Conservation (phyloP, 2,113 vertebrate genomes). For the Hystrix cristata region DNA sequence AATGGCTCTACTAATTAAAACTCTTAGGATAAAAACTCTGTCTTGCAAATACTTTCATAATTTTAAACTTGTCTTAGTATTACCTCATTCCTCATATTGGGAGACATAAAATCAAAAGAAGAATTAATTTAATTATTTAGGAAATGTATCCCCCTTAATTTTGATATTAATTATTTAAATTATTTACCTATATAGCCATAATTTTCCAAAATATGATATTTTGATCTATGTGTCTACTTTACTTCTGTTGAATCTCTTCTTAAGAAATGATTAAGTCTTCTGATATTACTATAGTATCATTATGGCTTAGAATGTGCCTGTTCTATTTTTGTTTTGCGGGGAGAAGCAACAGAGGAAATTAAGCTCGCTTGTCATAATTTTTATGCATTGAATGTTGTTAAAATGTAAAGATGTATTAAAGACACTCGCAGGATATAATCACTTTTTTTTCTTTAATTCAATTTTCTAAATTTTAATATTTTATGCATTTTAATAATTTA, state of each 20-base stretch:
- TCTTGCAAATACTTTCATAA: not conserved
- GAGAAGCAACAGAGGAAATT: not conserved
- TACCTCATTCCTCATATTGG: not conserved
- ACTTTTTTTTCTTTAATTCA: not conserved
- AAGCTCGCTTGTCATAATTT: not conserved
- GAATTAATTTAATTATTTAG: not conserved
- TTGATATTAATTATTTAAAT: slow-evolving; percentile 30
- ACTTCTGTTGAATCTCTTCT: not conserved
- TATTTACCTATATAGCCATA: not conserved
- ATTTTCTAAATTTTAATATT: not conserved
- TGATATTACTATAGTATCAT: not conserved
- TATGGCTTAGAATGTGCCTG: not conserved
- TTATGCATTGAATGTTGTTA: not conserved
- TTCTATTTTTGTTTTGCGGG: not conserved
- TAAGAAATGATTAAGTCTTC: not conserved
- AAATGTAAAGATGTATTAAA: not conserved
- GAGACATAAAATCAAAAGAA: not conserved
- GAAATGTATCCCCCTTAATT: not conserved
- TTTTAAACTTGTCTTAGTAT: not conserved
- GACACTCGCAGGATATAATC: not conserved
- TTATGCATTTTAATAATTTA: not conserved
- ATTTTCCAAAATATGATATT: not conserved
- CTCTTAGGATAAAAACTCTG: not conserved
- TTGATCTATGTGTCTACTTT: not conserved
- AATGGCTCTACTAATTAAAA: not conserved